Evolutionary conservation across 2,113 vertebrate genomes (phyloP), one percentile per base, ranked within the genome.

Genomic region (Eupsittula cactorum): DNA sequence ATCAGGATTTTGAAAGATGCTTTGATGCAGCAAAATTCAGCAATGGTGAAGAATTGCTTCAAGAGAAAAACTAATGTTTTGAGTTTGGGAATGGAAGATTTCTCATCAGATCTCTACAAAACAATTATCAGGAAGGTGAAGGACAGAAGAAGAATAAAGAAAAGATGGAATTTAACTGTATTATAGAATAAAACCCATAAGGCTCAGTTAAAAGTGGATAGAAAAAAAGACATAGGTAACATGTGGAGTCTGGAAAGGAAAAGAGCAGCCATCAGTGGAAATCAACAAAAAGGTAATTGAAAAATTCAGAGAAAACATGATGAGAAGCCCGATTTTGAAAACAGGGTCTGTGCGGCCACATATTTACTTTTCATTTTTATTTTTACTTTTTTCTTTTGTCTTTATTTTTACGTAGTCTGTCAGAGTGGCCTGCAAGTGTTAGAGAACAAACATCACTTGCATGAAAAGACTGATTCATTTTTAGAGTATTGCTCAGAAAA

Each of bases 81-180:
- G 41, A 84, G 41, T 70, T 86, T 31, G 55, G 46, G 55, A 88
- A 77, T 81, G 41, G 37, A 87, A 91, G 73, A 84, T 78, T 94
- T 83, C 73, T 92, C 50, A 78, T 90, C 59, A 93, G 82, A 83
- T 89, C 44, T 86, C 75, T 70, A 70, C 29, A 67, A 91, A 95
- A 88, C 33, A 59, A 79, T 89, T 86, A 77, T 19, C 25, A 63
- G n/a, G 24, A 77, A 91, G 21, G 31, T 29, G 17, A 71, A 85
- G 39, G 44, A 49, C 31, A 70, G 28, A 10, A 63, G 14, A 91
- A 82, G 14, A 82, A 78, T 53, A 88, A 82, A 53, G 37, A 73
- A 33, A 59, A 86, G 33, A 28, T 14, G 63, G 11, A 84, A 53
- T 82, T 81, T 78, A 83, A 14, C 60, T 71, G 11, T 75, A 70